Conservation (phyloP, 2,888 invertebrate species). For the Xestia c-nigrum region DNA sequence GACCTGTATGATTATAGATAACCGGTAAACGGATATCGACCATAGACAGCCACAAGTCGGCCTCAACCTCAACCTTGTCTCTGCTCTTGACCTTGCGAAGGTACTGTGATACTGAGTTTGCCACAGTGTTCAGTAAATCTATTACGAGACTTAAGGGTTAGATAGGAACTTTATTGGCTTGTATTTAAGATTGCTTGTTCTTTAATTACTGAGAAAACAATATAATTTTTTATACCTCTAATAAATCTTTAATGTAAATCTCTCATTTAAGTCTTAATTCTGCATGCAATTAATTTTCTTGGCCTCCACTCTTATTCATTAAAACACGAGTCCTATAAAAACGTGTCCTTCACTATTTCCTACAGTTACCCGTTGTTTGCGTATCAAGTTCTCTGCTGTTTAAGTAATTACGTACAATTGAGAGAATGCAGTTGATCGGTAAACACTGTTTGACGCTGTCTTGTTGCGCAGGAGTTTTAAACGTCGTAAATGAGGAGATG, state of each 20-base stretch:
- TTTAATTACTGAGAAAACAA: not conserved
- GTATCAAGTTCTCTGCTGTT: constrained; percentile 45
- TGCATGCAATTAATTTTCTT: constrained; percentile 22
- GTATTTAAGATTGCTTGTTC: constrained; percentile 14
- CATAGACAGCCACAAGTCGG: constrained; percentile 41
- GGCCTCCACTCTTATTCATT: not conserved
- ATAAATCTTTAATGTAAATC: constrained; percentile 17
- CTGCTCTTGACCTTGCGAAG: constrained; percentile 59
- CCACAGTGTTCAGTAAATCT: constrained; percentile 28
- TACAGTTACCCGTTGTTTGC: constrained; percentile 52
- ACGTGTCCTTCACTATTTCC: constrained; percentile 55
- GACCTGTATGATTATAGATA: not conserved
- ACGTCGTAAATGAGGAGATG: constrained; percentile 16
- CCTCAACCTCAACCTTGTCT: constrained; percentile 58
- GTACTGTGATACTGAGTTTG: constrained; percentile 23
- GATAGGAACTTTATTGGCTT: constrained; percentile 1
- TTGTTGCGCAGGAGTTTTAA: constrained; percentile 35
- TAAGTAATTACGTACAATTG: constrained; percentile 49
- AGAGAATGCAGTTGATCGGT: constrained; percentile 52
- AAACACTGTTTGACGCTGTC: constrained; percentile 36
- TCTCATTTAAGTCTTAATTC: not conserved
- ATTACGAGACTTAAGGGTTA: constrained; percentile 15
- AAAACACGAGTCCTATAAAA: constrained; percentile 36
- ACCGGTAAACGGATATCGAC: constrained; percentile 35
- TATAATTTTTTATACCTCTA: not conserved